Evolutionary conservation across 2,113 vertebrate species (phyloP), one percentile per base, ranked within the genome.

Genomic region (Nothoprocta pentlandii): DNA sequence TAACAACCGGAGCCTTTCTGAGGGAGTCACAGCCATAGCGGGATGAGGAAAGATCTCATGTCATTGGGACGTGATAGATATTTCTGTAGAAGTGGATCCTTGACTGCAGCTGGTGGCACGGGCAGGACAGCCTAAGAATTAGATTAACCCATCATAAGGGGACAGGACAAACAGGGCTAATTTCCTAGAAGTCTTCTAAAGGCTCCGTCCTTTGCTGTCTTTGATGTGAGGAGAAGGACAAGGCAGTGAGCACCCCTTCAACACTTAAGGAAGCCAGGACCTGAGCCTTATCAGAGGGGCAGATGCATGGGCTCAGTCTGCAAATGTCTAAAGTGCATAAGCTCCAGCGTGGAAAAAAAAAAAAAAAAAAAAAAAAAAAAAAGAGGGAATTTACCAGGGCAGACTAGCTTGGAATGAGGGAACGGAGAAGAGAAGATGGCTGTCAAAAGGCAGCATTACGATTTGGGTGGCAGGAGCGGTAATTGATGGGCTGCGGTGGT

Each of bases 391-490:
- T 30, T 41, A 86, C 47, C n/a, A 14, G 34, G 32, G 19, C 22
- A 63, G 51, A 63, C 74, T 54, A 74, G 12, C 16, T 87, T 53
- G 30, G 70, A 49, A 82, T 54, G 17, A 66, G 59, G 51, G 49
- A 73, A 75, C 78, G 9, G 6, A 73, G 92, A 85, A 70, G 6
- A 74, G 53, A 94, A 93, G 44, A 80, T 93, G 82, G 74, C 64
- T 85, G 74, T 93, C 81, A 76, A 61, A 75, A 93, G 9, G 2
- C 34, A 77, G 46, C 62, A 16, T 42, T 61, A 56, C n/a, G 36
- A 88, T 75, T 82, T 2, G 42, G 67, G 42, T 39, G 47, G 51
- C 4, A 6, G 41, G 79, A 68, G 36, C 2, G 0, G 66, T 25
- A 66, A 41, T 44, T 89, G 87, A 25, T 61, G 2, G 1, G 58